Base-by-base conservation (phyloP, 2,113 vertebrate genomes). In the Oryzias celebensis region DNA sequence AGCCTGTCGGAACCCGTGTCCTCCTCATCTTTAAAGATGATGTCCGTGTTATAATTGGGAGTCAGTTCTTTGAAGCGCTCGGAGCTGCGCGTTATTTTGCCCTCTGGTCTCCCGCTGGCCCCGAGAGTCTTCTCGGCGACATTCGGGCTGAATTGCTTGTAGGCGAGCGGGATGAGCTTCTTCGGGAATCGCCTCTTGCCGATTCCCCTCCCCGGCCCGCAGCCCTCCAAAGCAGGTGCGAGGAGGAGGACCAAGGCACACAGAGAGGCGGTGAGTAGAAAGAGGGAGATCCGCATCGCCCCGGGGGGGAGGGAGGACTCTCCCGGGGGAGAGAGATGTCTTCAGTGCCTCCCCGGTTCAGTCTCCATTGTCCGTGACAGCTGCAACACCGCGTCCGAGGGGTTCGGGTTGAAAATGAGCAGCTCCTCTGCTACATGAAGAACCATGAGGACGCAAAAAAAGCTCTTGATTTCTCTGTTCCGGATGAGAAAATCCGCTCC, bases 21-120 rank as follows among this genome's bases (percentile, higher is more conserved):
- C 93, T 98, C 97, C 83, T 98, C 96, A 93, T 98, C 96, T 85
- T 98, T 98, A 91, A 98, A 98, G 90, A 98, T 96, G 78, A 99
- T 99, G 87, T 98, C 97, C 59, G 96, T 95, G 75, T 99, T 99
- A 89, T 98, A 98, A 88, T 99, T 99, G 63, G 96, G 95, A 48
- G 93, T 96, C 74, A 98, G 94, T 74, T 98, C 96, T 86, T 95
- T 97, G 84, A 98, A 99, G 75, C 96, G 94, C 82, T 96, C 95
- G 5, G 96, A 96, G 87, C 87, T 94, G 82, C 95, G 92, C 57
- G 94, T 94, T 55, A 98, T 96, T 88, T 99, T 99, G 77, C 95
- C 96, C 86, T 99, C 96, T 75, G 95, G 94, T 77, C 95, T 90
- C 51, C 96, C 96, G 91, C 97, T 97, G 81, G 96, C 96, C 20